A percentile compares a stretch with the other conserved stretches of the same genome.
Conservation (phyloP, 2,797 vertebrate genomes). For the Phrynocephalus guinanensis region DNA sequence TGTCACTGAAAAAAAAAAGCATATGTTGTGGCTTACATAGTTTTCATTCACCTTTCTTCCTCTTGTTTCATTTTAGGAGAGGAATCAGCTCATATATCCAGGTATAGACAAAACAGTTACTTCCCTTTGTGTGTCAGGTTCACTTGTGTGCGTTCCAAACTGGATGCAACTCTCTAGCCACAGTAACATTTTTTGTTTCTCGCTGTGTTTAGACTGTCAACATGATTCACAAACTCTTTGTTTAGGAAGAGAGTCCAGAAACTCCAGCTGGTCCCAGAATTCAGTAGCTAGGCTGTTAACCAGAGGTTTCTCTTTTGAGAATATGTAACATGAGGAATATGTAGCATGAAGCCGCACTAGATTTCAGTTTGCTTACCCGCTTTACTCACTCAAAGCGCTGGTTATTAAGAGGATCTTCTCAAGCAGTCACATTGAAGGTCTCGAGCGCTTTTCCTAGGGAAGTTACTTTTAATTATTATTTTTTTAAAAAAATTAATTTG, state of each 20-base stretch:
- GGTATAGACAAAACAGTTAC: conserved; percentile 46
- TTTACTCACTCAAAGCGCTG: no score
- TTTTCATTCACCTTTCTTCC: conserved; percentile 2
- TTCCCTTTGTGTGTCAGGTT: background rate
- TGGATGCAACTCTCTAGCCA: background rate
- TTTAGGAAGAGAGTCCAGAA: background rate
- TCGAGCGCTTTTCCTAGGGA: no score
- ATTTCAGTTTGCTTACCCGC: no score
- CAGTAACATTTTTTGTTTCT: background rate
- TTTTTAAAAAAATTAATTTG: no score
- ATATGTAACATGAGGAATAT: no score
- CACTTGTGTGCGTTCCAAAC: background rate
- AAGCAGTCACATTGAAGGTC: no score
- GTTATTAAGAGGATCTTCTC: no score
- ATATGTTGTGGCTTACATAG: background rate
- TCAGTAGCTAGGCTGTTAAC: background rate
- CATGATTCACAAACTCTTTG: no score
- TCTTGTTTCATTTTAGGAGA: conserved; percentile 58
- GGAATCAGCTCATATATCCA: background rate
- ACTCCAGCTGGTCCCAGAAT: no score
- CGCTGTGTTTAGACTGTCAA: no score
- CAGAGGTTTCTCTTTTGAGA: background rate
- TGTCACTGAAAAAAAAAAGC: background rate
- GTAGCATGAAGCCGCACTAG: no score
- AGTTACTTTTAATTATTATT: no score